Percentiles rank a stretch among this genome's conserved stretches.
phyloP scores from a whole-genome alignment of 2,113 vertebrate species.

The Heterotis niloticus region DNA sequence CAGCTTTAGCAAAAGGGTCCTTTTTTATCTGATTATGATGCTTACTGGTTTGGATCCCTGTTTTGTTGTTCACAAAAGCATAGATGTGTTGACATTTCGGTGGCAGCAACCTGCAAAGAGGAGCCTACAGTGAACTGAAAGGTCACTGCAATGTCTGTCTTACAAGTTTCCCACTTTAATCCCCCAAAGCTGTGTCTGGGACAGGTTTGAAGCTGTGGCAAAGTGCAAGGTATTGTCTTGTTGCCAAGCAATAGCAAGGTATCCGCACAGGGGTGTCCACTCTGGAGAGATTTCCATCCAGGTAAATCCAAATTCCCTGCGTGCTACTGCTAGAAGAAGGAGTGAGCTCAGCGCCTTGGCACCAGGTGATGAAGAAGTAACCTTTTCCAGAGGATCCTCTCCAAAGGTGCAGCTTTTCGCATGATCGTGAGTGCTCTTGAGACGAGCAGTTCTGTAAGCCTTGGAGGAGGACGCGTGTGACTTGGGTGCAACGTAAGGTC shows the following conservation, averaged over 20 bases:
- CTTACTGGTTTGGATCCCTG: background rate
- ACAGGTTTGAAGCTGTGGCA: background rate
- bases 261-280: background rate
- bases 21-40: background rate
- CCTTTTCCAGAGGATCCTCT: background rate
- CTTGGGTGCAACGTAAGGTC: background rate
- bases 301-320: background rate
- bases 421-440: too few relatives aligned
- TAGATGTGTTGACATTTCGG: background rate
- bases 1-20: background rate
- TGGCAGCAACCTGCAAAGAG: background rate
- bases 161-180: background rate
- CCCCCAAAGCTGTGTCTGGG: background rate
- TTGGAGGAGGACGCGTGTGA: background rate
- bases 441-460: background rate
- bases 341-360: background rate
- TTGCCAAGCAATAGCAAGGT: background rate
- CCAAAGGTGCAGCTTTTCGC: background rate
- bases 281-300: background rate
- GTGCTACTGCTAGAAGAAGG: background rate
- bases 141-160: background rate
- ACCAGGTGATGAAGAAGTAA: conserved; percentile 3
- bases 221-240: background rate
- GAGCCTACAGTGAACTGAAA: background rate
- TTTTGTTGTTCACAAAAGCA: background rate